Evolutionary conservation across 2,888 invertebrate species (phyloP), one percentile per base, ranked within the genome.

Genomic region (Nematopogon swammerdamellus): DNA sequence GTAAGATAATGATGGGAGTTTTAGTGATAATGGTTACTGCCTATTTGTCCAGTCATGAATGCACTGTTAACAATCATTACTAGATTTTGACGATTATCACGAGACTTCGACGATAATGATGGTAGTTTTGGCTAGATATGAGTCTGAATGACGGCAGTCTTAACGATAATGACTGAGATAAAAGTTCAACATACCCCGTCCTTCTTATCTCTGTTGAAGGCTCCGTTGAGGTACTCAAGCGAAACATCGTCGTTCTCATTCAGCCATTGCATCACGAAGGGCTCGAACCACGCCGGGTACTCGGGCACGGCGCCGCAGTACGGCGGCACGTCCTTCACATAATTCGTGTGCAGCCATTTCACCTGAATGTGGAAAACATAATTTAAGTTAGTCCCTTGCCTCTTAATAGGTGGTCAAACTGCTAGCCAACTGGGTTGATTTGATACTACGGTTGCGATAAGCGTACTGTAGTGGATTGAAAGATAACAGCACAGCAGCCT

Each of bases 251-350:
- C 99, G 68, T 99, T 99, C 71, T 99, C 99, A 65, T 98, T 98
- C 43, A 99, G 84, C 99, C 99, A 99, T 70, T 98, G 98, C 98
- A 99, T 99, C 44, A 99, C 99, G 73, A 99, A 99, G n/a, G 98
- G 97, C 70, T 98, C 98, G 71, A 99, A 99, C 98, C 98, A 99
- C 62, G 95, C 94, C 1, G 99, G 98, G 72, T 99, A 99, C 70
- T 99, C 98, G 6, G 99, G 98, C 53, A 99, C 96, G 44, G 94
- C 91, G 51, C 93, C 94, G 68, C 97, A 97, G 71, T 96, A 96
- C 19, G 96, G 95, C 48, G 97, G 97, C 57, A 98, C 95, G 65
- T 98, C 97, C 70, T 92, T 92, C 44, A 99, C 96, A 75, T 98
- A 99, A 71, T 97, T 95, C 59, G 95, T 94, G 72, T 98, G 95